Evolutionary conservation across 2,797 vertebrate genomes (phyloP), one percentile per base, ranked within the genome.

Genomic region (Choloepus didactylus): DNA sequence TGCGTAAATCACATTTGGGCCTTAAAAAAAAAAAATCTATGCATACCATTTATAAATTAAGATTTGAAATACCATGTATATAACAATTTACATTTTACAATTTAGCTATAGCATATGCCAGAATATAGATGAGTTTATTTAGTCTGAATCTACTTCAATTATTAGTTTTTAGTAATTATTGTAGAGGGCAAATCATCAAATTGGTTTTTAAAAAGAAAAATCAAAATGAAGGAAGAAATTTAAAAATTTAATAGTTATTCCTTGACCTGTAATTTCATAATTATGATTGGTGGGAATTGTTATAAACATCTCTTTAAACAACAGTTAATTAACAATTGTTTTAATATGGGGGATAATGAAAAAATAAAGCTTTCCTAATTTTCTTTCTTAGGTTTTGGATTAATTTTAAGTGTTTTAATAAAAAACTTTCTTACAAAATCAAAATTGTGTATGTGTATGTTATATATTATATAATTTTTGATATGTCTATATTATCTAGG

Each of bases 371-470:
- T 72, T 41, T 73, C 25, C 64, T 46, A 11, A 73, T 23, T 46
- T 44, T 27, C 21, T 44, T 41, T 44, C 38, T 72, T 72, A 72
- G 38, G 23, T 72, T 72, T 72, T 23, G 21, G 23, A 27, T 27
- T 72, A 41, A 23, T 70, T 77, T 72, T 9, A 92, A 91, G 4
- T 75, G 67, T 85, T 92, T 87, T 84, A 87, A 70, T 84, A 73
- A 82, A 75, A 27, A 4, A 77, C 89, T 90, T 87, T 27, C 29
- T 89, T 16, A 92, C 19, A 83, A 49, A 44, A 41, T 66, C 62
- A 92, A 54, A 90, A 59, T 85, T 87, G 67, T 56, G n/a, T 83
- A 9, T 66, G 6, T 66, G 15, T 38, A 23, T 92, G 3, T 72
- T 77, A 82, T 49, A 70, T 62, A 54, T 35, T 51, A 44, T 2